These are phyloP conservation scores for Serilophus lunatus DNA, from an alignment of 2,113 vertebrate species.

Conservation along the genomic window DNA sequence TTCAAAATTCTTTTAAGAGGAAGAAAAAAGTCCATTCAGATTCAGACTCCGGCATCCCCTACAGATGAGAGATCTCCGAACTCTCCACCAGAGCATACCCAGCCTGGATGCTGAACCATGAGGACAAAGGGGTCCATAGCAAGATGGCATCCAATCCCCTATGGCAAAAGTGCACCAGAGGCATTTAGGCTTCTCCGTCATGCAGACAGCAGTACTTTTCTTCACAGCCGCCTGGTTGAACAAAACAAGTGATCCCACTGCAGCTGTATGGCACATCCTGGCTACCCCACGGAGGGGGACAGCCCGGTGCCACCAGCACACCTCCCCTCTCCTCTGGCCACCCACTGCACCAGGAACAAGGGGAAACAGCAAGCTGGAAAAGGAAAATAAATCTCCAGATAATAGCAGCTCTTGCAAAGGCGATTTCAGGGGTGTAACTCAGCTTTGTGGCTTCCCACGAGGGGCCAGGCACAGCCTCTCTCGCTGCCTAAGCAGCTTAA, in stretches of 20 bases:
- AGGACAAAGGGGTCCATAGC: neutral
- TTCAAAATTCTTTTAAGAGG: neutral
- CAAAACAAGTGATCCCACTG: neutral
- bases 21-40: neutral
- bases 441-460: neutral
- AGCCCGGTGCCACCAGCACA: fast-evolving
- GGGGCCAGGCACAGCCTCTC: neutral
- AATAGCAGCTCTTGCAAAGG: neutral
- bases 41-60: neutral
- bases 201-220: neutral
- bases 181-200: neutral
- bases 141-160: neutral
- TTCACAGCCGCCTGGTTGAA: neutral
- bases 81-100: too few relatives aligned
- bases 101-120: neutral
- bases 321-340: neutral
- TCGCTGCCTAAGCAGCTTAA: neutral
- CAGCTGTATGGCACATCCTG: fast-evolving
- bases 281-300: neutral
- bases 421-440: neutral
- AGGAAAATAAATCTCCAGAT: slow-evolving; percentile 23
- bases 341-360: fast-evolving
- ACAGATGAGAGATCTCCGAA: neutral
- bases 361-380: neutral
- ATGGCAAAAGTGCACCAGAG: fast-evolving